phyloP scores from a whole-genome alignment of 2,888 invertebrate species.

The Gordius sp. region DNA sequence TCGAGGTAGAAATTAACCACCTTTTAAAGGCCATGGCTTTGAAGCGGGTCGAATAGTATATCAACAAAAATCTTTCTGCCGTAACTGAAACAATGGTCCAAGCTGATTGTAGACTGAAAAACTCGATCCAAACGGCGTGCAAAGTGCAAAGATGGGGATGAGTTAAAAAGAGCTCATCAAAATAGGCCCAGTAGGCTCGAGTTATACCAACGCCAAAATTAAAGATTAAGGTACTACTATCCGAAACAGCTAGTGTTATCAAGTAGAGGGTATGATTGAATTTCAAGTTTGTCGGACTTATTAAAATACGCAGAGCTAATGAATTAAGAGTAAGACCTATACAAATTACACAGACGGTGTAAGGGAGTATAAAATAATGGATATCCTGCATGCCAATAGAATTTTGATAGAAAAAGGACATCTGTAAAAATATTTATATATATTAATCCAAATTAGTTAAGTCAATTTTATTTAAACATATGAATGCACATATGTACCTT shows the following conservation, averaged over 20 bases:
- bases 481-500: too few relatives aligned
- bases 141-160: neutral
- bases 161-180: neutral
- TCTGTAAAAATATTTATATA: too few relatives aligned
- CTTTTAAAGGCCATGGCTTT: neutral
- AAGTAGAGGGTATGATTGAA: too few relatives aligned
- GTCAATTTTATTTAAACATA: too few relatives aligned
- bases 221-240: neutral
- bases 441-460: too few relatives aligned
- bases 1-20: neutral
- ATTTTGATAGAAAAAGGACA: too few relatives aligned
- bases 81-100: conserved; percentile 7
- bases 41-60: neutral
- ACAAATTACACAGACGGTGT: too few relatives aligned
- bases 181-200: neutral
- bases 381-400: too few relatives aligned
- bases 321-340: too few relatives aligned
- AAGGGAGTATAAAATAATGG: too few relatives aligned
- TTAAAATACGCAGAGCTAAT: too few relatives aligned
- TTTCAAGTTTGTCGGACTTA: too few relatives aligned
- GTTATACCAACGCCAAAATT: neutral
- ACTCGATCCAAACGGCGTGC: neutral
- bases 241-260: neutral
- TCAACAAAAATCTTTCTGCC: neutral
- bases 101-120: conserved; percentile 2